A percentile compares a stretch with the other conserved stretches of the same genome.
Conservation (phyloP, 2,113 vertebrate genomes). For the Taxidea taxus region DNA sequence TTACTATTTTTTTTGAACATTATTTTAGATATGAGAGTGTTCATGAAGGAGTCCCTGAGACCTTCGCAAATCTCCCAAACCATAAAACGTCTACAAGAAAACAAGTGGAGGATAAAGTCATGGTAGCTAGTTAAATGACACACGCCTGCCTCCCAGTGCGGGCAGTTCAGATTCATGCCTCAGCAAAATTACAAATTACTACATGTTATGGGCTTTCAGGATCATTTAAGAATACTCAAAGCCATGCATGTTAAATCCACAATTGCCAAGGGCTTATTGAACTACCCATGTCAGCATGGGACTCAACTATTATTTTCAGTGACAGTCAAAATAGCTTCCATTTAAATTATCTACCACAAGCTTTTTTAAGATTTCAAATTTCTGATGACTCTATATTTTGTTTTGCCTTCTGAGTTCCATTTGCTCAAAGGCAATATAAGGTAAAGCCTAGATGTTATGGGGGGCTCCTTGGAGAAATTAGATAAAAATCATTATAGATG, state of each 20-base stretch:
- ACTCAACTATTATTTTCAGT: slow-evolving; percentile 9
- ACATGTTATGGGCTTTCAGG: not conserved
- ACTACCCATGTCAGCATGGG: not conserved
- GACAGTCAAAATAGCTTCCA: slow-evolving; percentile 34
- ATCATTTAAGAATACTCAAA: slow-evolving; percentile 56
- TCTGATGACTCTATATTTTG: slow-evolving; percentile 2
- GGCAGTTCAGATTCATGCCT: not conserved
- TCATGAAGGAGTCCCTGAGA: not conserved
- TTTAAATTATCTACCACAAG: slow-evolving; percentile 36
- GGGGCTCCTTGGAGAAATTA: not conserved
- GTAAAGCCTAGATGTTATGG: not conserved
- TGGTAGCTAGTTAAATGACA: not conserved
- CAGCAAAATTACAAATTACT: slow-evolving; percentile 55
- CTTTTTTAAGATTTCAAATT: slow-evolving; percentile 37
- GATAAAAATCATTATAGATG: not conserved
- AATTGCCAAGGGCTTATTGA: not conserved
- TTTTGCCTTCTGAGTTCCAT: slow-evolving; percentile 50
- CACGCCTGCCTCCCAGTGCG: not conserved
- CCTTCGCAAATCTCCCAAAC: not conserved
- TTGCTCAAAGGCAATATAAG: slow-evolving; percentile 2
- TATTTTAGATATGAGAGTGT: not conserved
- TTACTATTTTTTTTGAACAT: not conserved
- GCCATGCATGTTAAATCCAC: not conserved
- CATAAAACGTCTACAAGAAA: not conserved
- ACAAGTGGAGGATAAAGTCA: not conserved